Base-by-base conservation (phyloP, 2,797 vertebrate genomes). In the Bryconaethiops microstoma region DNA sequence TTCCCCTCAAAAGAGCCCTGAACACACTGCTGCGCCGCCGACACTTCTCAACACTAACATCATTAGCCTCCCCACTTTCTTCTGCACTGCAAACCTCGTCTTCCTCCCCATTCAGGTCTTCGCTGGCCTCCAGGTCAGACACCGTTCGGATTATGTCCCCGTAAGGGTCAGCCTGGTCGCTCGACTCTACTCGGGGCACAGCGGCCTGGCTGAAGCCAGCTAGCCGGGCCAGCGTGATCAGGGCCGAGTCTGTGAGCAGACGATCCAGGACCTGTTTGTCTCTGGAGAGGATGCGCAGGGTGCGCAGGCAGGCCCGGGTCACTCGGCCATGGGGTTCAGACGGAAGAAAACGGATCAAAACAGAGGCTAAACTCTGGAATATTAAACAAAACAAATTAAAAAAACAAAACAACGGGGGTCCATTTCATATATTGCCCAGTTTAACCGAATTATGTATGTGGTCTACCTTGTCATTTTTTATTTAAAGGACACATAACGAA, bases 221-320 rank as follows among this genome's bases (percentile, higher is more conserved):
- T 16, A 87, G 82, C 57, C 71, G 72, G 5, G 88, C 83, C 59
- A 90, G 82, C 17, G 74, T 80, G 13, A 86, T 73, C 62, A 90
- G 74, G 50, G 88, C 76, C 45, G 87, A 89, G 16, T 90, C 90
- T 1, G 90, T 93, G 76, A 94, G 89, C 67, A 95, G 72, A 39
- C 93, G 92, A 13, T 87, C 87, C 79, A 94, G 85, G 23, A 91
- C 89, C 86, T 91, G 92, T 73, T 93, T 93, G 88, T 95, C 94
- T 74, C 94, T 87, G 45, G 92, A 93, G n/a, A 95, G 92, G 81
- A 94, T 95, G 76, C 93, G 90, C 59, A 95, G 82, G 14, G 88
- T 90, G 71, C 86, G 90, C 4, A 95, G 88, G 62, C 86, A 89
- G 0, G 88, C 88, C 75, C 85, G 90, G 68, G 92, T 68, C 75